phyloP scores from a whole-genome alignment of 2,113 vertebrate species.

The Pomatorhinus ruficollis region DNA sequence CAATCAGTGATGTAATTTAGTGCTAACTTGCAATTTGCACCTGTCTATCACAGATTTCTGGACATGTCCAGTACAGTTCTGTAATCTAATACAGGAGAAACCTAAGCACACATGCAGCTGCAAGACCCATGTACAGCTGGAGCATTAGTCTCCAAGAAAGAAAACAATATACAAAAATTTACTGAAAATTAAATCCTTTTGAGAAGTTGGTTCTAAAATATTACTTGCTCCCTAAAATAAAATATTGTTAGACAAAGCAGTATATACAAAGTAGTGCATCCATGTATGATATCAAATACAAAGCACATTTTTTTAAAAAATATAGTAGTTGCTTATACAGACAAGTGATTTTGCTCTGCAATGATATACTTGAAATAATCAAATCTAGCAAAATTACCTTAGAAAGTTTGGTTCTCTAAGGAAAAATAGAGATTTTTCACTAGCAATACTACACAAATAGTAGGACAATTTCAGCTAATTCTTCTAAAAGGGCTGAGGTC shows the following conservation, averaged over 20 bases:
- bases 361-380: not conserved
- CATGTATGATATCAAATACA: not conserved
- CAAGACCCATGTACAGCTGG: not conserved
- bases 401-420: not conserved
- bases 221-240: not conserved
- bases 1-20: not conserved
- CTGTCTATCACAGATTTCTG: constrained; percentile 33
- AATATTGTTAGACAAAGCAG: not conserved
- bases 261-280: not conserved
- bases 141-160: not conserved
- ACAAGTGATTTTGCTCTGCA: not conserved
- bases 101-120: not conserved
- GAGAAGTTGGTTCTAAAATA: not conserved
- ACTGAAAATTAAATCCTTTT: not conserved
- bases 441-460: not conserved
- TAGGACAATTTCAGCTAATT: not conserved
- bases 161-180: not conserved
- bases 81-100: constrained; percentile 25
- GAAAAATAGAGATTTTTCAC: not conserved
- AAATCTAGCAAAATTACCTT: not conserved
- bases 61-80: not conserved
- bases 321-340: not conserved
- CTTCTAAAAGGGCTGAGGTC: not conserved
- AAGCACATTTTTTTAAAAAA: not conserved
- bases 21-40: constrained; percentile 35